These are phyloP conservation scores for Athetis lepigone DNA, from an alignment of 2,888 invertebrate genomes.

Conservation along the genomic window DNA sequence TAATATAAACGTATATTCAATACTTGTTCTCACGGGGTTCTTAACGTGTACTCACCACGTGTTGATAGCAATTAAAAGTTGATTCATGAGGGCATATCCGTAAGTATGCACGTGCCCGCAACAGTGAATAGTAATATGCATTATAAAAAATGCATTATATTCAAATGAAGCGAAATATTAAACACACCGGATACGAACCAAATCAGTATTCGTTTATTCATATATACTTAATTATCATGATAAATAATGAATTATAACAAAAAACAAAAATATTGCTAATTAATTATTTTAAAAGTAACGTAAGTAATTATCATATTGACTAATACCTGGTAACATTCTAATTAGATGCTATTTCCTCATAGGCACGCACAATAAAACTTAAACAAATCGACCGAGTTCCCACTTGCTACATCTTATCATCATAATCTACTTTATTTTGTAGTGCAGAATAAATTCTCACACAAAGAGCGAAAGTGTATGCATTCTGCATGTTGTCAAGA, in stretches of 20 bases:
- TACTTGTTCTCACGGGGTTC: conserved; percentile 69
- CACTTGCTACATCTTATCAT: conserved; percentile 66
- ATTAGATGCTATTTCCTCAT: conserved; percentile 71
- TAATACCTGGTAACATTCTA: conserved; percentile 66
- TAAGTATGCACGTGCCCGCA: conserved; percentile 72
- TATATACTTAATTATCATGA: background rate
- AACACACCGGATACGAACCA: conserved; percentile 39
- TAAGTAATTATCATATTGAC: conserved; percentile 55
- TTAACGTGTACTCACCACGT: conserved; percentile 79
- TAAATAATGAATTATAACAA: background rate
- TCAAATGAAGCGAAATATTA: conserved; percentile 54
- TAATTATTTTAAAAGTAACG: conserved; percentile 12
- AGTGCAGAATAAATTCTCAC: conserved; percentile 64
- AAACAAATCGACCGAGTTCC: conserved; percentile 75
- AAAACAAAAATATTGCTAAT: background rate
- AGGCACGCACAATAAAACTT: conserved; percentile 68
- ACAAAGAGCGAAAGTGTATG: conserved; percentile 77
- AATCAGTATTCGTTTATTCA: conserved; percentile 10
- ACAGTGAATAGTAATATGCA: conserved; percentile 55
- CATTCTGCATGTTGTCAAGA: conserved; percentile 66
- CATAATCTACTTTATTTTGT: conserved; percentile 54
- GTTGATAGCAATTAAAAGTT: conserved; percentile 78
- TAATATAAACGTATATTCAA: conserved; percentile 52
- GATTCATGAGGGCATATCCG: conserved; percentile 78
- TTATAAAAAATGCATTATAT: conserved; percentile 56